Evolutionary conservation across 2,113 vertebrate genomes (phyloP).

Genomic region (Tylochromis polylepis): DNA sequence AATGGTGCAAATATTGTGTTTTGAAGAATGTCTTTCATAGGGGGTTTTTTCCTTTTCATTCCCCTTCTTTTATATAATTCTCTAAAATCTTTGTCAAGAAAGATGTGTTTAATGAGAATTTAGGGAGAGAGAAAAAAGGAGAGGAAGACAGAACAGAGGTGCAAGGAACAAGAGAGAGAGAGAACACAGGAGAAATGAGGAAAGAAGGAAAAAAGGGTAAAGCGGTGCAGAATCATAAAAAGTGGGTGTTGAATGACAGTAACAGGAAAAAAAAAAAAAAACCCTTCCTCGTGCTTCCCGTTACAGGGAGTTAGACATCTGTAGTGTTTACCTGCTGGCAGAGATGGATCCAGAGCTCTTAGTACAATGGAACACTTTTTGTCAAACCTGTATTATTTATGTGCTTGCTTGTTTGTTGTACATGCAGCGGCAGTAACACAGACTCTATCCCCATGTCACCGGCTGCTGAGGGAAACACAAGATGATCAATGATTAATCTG

Average conservation of each 20-base stretch:
- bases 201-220: background rate
- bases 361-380: background rate
- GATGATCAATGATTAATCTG: constrained; percentile 47
- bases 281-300: background rate
- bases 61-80: background rate
- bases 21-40: accelerated
- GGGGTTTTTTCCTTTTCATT: accelerated
- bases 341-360: background rate
- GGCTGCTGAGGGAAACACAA: constrained; percentile 13
- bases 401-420: background rate
- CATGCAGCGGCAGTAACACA: background rate
- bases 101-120: background rate
- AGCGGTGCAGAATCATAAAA: background rate
- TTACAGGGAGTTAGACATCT: background rate
- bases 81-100: background rate
- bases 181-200: background rate
- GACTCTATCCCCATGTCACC: constrained; percentile 19
- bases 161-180: background rate
- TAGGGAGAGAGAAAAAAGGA: background rate
- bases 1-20: background rate
- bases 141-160: background rate
- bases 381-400: background rate
- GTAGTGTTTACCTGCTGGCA: background rate
- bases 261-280: background rate
- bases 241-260: background rate